Base-by-base conservation (phyloP, 1,140 invertebrate species). In the Archivesica marissinica region DNA sequence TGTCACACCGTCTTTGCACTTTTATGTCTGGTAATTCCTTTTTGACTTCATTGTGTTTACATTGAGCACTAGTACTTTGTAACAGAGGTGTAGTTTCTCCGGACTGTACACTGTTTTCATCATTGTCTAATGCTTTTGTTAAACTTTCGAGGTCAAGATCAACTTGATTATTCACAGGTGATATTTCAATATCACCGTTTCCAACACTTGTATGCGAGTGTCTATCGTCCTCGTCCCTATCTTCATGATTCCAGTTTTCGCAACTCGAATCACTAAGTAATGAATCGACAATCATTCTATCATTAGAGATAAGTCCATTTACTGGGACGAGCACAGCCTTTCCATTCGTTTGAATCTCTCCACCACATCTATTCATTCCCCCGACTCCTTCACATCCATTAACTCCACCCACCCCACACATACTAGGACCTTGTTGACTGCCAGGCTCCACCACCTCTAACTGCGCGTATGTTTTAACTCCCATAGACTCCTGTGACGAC, bases 401-500 rank as follows among this genome's bases (percentile, higher is more conserved):
- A 15, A 56, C 30, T 33, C 25, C 44, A 28, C 44, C 41, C 17
- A 76, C 74, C 28, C 74, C 54, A 13, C 74, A 50, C 74, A 76
- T 56, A 56, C 54, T 59, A 39, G 74, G 35, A n/a, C 33, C 50
- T 76, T 59, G 44, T 56, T 81, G 30, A 54, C 41, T 70, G 38
- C 78, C 78, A 25, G 78, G 20, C 44, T 47, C 78, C 2, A 81
- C 59, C 41, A 81, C 78, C 78, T 81, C 78, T 33, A 81, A 70
- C 78, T 66, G 78, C 38, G 78, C 78, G 39, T 81, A 81, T 70
- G 78, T 81, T 81, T 81, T 81, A 35, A 70, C 78, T 64, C 61
- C 78, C 61, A 68, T 70, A 39, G 52, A 33, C 41, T 70, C 59
- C 41, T 52, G 13, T 52, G 78, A 81, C 78, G 78, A 81, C 78